phyloP scores from a whole-genome alignment of 1,140 invertebrate species.

The Trichonephila clavata region DNA sequence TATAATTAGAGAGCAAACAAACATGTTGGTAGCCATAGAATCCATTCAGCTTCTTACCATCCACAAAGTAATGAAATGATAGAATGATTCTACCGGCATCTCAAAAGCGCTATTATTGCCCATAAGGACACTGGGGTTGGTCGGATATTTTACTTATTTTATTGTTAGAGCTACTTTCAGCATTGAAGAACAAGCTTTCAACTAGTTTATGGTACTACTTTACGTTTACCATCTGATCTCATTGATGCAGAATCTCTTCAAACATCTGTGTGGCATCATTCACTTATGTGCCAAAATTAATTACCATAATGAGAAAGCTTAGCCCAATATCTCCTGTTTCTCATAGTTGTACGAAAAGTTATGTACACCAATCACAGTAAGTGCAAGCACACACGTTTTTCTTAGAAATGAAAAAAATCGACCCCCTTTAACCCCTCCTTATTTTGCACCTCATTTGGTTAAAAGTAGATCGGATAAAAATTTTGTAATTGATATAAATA shows the following conservation, averaged over 20 bases:
- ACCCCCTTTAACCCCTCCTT: not conserved
- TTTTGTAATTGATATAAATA: no score
- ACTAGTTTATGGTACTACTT: conserved; percentile 8
- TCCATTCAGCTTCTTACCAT: not conserved
- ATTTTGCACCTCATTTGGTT: no score
- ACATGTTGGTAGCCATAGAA: not conserved
- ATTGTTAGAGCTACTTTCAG: not conserved
- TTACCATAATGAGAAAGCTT: not conserved
- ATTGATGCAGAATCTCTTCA: not conserved
- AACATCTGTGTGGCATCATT: not conserved
- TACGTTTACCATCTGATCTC: not conserved
- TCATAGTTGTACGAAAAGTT: not conserved
- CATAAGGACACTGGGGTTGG: not conserved
- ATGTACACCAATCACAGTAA: not conserved
- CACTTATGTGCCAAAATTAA: not conserved
- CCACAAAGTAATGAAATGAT: not conserved
- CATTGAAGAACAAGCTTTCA: not conserved
- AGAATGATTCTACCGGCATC: no score
- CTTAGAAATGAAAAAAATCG: not conserved
- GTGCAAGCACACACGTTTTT: not conserved
- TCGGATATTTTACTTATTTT: not conserved
- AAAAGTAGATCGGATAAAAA: no score
- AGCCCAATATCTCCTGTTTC: not conserved
- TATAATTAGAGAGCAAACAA: conserved; percentile 39
- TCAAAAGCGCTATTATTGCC: not conserved